These are phyloP conservation scores for Marmota monax DNA, from an alignment of 2,113 vertebrate species.

Conservation along the genomic window DNA sequence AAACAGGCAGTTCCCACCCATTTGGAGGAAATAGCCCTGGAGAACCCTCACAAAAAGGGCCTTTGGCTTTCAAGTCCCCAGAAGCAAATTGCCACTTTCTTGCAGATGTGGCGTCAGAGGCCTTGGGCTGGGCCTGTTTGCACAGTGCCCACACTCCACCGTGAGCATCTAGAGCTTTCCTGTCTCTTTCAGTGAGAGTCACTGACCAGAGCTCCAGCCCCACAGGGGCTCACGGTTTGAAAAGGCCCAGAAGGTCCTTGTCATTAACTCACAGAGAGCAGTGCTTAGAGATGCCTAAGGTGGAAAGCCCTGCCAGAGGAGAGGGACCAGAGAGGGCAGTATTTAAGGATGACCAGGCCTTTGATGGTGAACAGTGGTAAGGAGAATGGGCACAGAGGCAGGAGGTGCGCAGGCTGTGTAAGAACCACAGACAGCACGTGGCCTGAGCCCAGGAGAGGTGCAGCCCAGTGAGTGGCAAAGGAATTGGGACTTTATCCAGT, in stretches of 20 bases:
- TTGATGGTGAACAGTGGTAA: too few relatives aligned
- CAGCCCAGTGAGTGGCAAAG: neutral
- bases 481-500: neutral
- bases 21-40: neutral
- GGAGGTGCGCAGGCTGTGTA: too few relatives aligned
- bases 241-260: neutral
- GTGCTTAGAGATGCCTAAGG: neutral
- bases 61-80: neutral
- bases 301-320: neutral
- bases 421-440: neutral
- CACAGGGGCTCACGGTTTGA: neutral
- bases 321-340: neutral
- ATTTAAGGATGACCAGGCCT: neutral
- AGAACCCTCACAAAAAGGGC: neutral
- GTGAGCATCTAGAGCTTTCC: neutral
- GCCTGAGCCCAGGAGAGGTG: neutral
- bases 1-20: neutral
- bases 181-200: neutral
- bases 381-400: neutral
- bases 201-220: neutral
- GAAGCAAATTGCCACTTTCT: neutral
- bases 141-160: neutral
- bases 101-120: neutral
- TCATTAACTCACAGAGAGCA: accelerated
- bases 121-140: neutral